Evolutionary conservation across 2,797 vertebrate genomes (phyloP).

Genomic region (Sebastes flavidus): DNA sequence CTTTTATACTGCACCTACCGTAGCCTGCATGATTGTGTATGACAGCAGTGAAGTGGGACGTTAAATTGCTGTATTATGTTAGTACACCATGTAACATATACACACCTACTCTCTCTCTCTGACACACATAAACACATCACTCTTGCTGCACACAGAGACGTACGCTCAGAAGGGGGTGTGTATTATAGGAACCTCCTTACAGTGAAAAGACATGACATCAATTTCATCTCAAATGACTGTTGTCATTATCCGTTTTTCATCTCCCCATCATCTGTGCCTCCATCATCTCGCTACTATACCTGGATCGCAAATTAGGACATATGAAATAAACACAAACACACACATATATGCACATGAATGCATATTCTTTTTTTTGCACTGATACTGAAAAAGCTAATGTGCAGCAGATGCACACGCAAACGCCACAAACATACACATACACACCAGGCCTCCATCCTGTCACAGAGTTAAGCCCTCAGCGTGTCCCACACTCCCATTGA

Average conservation of each 20-base stretch:
- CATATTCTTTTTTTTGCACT: slow-evolving; percentile 21
- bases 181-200: slow-evolving; percentile 47
- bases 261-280: slow-evolving; percentile 44
- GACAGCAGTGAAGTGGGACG: slow-evolving; percentile 63
- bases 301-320: slow-evolving; percentile 23
- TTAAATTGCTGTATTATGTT: slow-evolving; percentile 66
- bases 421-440: slow-evolving; percentile 37
- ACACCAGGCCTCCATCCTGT: slow-evolving; percentile 50
- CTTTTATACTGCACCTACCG: slow-evolving; percentile 33
- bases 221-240: slow-evolving; percentile 69
- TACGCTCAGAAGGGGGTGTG: slow-evolving; percentile 1
- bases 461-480: slow-evolving; percentile 69
- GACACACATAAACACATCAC: slow-evolving; percentile 33
- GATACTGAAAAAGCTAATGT: slow-evolving; percentile 4
- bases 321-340: slow-evolving; percentile 25
- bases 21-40: slow-evolving; percentile 55
- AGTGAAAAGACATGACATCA: slow-evolving; percentile 65
- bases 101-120: slow-evolving; percentile 13
- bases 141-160: slow-evolving; percentile 12
- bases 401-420: not conserved
- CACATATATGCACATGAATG: slow-evolving; percentile 2
- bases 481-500: slow-evolving; percentile 65
- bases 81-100: slow-evolving; percentile 45
- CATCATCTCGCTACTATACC: slow-evolving; percentile 27
- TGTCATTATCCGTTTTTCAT: slow-evolving; percentile 67